A percentile compares a stretch with the other conserved stretches of the same genome.
These are phyloP conservation scores for Glyphotaelius pellucidus DNA, from an alignment of 2,888 invertebrate genomes.

Conservation along the genomic window DNA sequence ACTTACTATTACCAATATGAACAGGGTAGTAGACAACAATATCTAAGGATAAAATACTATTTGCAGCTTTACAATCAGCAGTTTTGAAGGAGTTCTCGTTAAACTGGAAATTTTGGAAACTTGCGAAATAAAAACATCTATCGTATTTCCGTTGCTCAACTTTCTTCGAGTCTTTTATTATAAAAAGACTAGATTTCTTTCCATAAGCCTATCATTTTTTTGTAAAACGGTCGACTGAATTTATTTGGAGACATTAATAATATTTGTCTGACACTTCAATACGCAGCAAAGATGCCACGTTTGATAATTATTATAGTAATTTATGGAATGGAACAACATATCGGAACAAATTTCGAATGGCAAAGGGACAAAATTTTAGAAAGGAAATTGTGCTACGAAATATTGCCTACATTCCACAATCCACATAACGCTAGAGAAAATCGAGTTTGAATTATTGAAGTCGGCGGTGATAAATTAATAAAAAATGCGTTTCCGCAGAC, in stretches of 20 bases:
- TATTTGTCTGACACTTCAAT: not conserved
- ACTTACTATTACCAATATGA: not conserved
- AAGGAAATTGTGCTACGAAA: conserved; percentile 21
- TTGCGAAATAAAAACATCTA: not conserved
- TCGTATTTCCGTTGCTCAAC: not conserved
- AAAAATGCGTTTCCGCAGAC: conserved; percentile 47
- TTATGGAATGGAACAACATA: not conserved
- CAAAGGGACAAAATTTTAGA: conserved; percentile 37
- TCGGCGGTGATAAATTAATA: conserved; percentile 51
- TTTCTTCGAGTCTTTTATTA: not conserved
- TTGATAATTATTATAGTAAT: not conserved
- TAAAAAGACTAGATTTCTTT: not conserved
- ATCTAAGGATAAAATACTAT: not conserved
- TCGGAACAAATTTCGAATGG: conserved; percentile 4
- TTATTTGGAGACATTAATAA: conserved; percentile 27
- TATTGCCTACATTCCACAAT: conserved; percentile 55
- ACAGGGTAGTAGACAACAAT: not conserved
- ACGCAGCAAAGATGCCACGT: not conserved
- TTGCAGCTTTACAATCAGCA: not conserved
- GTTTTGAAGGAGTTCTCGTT: too few species aligned
- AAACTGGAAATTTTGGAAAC: not conserved
- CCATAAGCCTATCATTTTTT: not conserved
- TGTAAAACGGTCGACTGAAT: not conserved
- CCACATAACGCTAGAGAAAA: conserved; percentile 28
- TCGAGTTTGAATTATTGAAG: conserved; percentile 45